phyloP scores from a whole-genome alignment of 2,888 invertebrate genomes.

The Noctua pronuba region DNA sequence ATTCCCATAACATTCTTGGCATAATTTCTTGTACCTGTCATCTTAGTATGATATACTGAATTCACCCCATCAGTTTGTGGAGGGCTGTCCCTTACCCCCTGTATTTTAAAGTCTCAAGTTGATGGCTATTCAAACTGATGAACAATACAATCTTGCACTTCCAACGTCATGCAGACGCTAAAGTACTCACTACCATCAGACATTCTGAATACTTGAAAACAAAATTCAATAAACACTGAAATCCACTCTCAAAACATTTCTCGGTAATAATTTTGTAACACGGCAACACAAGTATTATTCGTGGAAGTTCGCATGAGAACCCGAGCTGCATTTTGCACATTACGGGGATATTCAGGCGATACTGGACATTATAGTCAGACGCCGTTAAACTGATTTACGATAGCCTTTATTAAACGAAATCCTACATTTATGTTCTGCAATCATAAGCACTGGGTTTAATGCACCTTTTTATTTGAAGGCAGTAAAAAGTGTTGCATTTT shows the following conservation, averaged over 20 bases:
- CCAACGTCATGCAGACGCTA: background rate
- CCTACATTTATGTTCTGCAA: conserved; percentile 50
- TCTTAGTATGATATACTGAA: too few species aligned
- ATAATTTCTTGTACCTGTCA: too few species aligned
- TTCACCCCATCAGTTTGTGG: too few species aligned
- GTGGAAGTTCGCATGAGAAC: conserved; percentile 59
- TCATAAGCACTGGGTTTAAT: conserved; percentile 60
- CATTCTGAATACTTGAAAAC: conserved; percentile 15
- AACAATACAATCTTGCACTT: conserved; percentile 9
- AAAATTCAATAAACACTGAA: conserved; percentile 41
- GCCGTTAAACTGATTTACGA: conserved; percentile 69
- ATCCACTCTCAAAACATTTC: conserved; percentile 36
- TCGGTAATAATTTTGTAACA: conserved; percentile 39
- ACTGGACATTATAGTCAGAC: conserved; percentile 71
- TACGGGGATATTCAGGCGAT: conserved; percentile 68
- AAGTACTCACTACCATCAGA: background rate
- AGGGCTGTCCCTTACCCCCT: too few species aligned
- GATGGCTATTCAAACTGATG: background rate
- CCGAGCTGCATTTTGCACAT: conserved; percentile 69
- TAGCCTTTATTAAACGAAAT: conserved; percentile 58
- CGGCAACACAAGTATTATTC: conserved; percentile 44
- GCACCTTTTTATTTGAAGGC: conserved; percentile 42
- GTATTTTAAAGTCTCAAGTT: background rate
- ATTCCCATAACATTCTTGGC: too few species aligned
- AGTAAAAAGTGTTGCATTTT: conserved; percentile 46